A percentile compares a stretch with the other conserved stretches of the same genome.
phyloP scores from a whole-genome alignment of 2,888 invertebrate genomes.

The Amblyjoppa fuscipennis region DNA sequence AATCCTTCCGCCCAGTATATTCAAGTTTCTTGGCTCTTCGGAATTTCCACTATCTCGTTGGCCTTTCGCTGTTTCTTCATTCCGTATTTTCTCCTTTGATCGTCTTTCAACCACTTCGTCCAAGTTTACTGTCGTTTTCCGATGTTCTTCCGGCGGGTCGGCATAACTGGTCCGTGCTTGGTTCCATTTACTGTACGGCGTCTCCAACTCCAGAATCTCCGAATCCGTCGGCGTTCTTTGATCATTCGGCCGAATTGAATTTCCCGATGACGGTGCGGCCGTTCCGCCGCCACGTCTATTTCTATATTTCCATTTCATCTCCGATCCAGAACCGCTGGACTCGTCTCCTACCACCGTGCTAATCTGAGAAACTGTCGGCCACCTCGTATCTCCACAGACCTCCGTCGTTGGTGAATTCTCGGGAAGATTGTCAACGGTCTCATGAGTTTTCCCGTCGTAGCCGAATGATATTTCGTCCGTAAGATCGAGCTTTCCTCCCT shows the following conservation, averaged over 20 bases:
- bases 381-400: background rate
- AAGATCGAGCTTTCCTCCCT: background rate
- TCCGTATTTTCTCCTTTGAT: slow-evolving; percentile 9
- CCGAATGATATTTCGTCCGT: background rate
- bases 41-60: background rate
- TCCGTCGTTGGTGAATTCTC: background rate
- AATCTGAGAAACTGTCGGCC: slow-evolving; percentile 19
- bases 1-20: background rate
- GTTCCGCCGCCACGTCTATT: slow-evolving; percentile 14
- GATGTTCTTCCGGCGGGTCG: slow-evolving; percentile 3
- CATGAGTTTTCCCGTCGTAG: background rate
- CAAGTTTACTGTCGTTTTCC: slow-evolving; percentile 5
- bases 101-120: background rate
- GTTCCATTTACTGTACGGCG: slow-evolving; percentile 41
- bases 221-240: slow-evolving; percentile 16
- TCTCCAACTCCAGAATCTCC: slow-evolving; percentile 15
- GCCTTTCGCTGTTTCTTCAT: slow-evolving; percentile 1
- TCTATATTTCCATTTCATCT: background rate
- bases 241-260: slow-evolving; percentile 71
- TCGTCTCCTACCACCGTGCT: slow-evolving; percentile 2
- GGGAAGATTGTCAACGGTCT: background rate
- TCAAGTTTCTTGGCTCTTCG: background rate
- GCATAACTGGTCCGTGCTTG: background rate
- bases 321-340: slow-evolving; percentile 10
- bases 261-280: slow-evolving; percentile 23